Percentiles rank a stretch among this genome's conserved stretches.
Conservation (phyloP, 2,797 vertebrate genomes). For the Bradypus variegatus region DNA sequence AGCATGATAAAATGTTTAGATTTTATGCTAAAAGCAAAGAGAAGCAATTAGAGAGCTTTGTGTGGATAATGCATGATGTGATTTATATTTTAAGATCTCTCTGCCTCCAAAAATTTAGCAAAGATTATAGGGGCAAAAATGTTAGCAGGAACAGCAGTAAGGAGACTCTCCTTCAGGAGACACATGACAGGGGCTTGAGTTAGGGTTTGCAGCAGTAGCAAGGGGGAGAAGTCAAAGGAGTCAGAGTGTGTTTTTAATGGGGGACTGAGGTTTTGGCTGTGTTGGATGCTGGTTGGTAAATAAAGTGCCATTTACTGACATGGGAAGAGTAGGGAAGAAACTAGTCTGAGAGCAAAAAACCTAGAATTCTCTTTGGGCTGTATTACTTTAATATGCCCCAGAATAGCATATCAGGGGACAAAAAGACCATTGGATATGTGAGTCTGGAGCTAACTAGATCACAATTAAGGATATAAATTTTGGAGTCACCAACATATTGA, state of each 20-base stretch:
- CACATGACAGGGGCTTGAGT: neutral
- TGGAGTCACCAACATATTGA: neutral
- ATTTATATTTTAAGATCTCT: constrained; percentile 20
- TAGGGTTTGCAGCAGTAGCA: neutral
- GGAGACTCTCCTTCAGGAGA: neutral
- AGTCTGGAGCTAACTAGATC: neutral
- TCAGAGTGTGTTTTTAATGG: neutral
- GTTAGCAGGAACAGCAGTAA: neutral
- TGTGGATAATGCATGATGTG: neutral
- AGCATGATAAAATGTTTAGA: neutral
- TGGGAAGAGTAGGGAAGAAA: neutral
- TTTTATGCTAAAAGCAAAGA: constrained; percentile 19
- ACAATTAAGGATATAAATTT: neutral
- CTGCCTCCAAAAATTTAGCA: neutral
- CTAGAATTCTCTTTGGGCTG: neutral
- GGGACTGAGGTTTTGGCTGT: rapidly evolving
- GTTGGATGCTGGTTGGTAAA: neutral
- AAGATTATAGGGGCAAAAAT: neutral
- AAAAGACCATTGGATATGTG: neutral
- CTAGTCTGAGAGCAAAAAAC: neutral
- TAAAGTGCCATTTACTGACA: neutral
- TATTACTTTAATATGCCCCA: neutral
- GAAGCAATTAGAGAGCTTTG: constrained; percentile 31
- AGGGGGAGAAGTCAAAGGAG: neutral
- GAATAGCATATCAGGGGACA: neutral